phyloP scores from a whole-genome alignment of 2,113 vertebrate species.

The Seriola aureovittata region DNA sequence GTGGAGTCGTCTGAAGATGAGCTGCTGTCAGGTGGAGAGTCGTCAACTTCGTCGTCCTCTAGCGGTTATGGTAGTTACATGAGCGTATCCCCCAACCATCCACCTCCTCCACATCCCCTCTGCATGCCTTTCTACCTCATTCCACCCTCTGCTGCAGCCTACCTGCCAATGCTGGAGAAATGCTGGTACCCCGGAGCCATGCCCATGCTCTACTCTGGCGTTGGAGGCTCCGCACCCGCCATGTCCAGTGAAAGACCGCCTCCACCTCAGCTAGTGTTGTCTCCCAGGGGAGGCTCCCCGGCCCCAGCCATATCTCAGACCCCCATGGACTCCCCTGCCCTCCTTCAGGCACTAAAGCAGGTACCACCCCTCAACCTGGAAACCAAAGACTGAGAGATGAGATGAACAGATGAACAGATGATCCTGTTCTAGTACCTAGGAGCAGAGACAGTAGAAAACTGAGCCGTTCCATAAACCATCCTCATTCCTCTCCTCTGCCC shows the following conservation, averaged over 20 bases:
- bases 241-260: conserved; percentile 88
- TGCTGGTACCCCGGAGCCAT: conserved; percentile 96
- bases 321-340: conserved; percentile 92
- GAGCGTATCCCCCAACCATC: conserved; percentile 90
- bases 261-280: conserved; percentile 85
- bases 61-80: conserved; percentile 86
- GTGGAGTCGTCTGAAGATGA: conserved; percentile 90
- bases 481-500: conserved; percentile 55
- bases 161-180: conserved; percentile 98
- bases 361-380: conserved; percentile 95
- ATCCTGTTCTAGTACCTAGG: conserved; percentile 14
- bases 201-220: conserved; percentile 91
- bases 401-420: conserved; percentile 18
- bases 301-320: conserved; percentile 82
- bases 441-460: conserved; percentile 43
- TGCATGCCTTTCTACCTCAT: conserved; percentile 99
- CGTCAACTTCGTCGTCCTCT: conserved; percentile 75
- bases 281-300: conserved; percentile 91
- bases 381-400: conserved; percentile 94
- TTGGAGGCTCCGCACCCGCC: conserved; percentile 86
- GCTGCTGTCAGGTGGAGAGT: conserved; percentile 83
- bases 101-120: conserved; percentile 85
- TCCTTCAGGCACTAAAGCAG: conserved; percentile 96
- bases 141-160: conserved; percentile 92
- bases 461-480: conserved; percentile 64